phyloP scores from a whole-genome alignment of 2,888 invertebrate species.

The Tortrix viridana region DNA sequence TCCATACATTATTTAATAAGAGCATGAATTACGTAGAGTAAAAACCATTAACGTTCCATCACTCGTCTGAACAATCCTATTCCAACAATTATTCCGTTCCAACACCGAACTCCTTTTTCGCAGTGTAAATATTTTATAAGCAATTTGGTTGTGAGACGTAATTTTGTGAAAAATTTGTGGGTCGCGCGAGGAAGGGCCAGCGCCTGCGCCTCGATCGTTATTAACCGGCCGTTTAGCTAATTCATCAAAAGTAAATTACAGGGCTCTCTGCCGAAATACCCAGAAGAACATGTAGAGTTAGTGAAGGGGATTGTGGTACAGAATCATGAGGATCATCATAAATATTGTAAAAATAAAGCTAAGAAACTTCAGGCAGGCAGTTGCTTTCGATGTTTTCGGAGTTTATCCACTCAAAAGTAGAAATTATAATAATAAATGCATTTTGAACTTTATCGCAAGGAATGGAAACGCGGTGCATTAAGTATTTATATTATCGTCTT shows the following conservation, averaged over 20 bases:
- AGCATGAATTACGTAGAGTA: neutral
- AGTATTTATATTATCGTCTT: too few species aligned
- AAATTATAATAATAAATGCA: too few species aligned
- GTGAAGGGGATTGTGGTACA: neutral
- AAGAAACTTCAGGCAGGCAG: too few species aligned
- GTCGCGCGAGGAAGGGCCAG: slow-evolving; percentile 38
- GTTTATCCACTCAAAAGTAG: too few species aligned
- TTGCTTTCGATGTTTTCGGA: too few species aligned
- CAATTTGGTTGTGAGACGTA: slow-evolving; percentile 58
- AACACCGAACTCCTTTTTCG: slow-evolving; percentile 56
- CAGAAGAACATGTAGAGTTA: slow-evolving; percentile 9
- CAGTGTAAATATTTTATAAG: slow-evolving; percentile 54
- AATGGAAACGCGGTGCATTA: too few species aligned
- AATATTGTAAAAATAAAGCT: too few species aligned
- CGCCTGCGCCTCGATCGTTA: slow-evolving; percentile 57
- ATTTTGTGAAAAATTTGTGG: slow-evolving; percentile 65
- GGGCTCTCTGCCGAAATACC: slow-evolving; percentile 52
- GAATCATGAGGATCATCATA: too few species aligned
- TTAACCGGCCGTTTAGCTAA: slow-evolving; percentile 67
- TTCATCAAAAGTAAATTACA: slow-evolving; percentile 76
- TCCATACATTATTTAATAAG: neutral
- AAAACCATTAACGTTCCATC: slow-evolving; percentile 3
- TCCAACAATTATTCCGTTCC: slow-evolving; percentile 39
- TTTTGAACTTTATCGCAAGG: too few species aligned
- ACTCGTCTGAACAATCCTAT: slow-evolving; percentile 13